phyloP scores from a whole-genome alignment of 2,888 invertebrate species.

The Melieria omissa region DNA sequence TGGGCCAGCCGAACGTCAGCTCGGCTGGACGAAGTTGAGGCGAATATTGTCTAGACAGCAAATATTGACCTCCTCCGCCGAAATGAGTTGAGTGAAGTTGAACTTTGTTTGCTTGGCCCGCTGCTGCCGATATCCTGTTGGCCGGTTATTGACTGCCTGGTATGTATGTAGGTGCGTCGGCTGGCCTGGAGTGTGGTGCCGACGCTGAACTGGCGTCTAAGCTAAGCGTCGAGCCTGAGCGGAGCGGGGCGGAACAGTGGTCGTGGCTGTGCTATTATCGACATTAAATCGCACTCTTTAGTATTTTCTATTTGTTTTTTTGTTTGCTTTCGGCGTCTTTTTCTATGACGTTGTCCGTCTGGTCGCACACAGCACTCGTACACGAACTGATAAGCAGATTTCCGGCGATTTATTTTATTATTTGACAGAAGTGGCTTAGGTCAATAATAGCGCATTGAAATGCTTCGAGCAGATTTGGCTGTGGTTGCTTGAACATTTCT shows the following conservation, averaged over 20 bases:
- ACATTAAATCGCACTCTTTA: no score
- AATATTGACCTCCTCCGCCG: no score
- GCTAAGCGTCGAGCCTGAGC: background rate
- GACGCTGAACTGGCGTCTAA: background rate
- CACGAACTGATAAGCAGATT: conserved; percentile 13
- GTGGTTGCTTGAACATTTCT: background rate
- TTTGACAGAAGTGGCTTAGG: conserved; percentile 29
- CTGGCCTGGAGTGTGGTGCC: background rate
- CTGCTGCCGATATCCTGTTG: no score
- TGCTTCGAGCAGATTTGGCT: conserved; percentile 7
- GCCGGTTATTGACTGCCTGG: no score
- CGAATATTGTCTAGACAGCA: no score
- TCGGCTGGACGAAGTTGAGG: no score
- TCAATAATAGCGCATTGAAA: conserved; percentile 18
- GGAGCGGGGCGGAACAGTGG: background rate
- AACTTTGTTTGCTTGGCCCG: no score
- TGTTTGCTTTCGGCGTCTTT: background rate
- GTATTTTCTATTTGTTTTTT: background rate
- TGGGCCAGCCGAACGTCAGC: no score
- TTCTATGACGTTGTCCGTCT: no score
- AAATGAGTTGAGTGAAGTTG: no score
- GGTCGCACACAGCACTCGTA: no score
- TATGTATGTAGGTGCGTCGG: background rate
- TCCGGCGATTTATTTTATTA: conserved; percentile 29
- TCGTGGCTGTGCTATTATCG: no score